These are phyloP conservation scores for Charina bottae DNA, from an alignment of 2,113 vertebrate species.

Conservation along the genomic window DNA sequence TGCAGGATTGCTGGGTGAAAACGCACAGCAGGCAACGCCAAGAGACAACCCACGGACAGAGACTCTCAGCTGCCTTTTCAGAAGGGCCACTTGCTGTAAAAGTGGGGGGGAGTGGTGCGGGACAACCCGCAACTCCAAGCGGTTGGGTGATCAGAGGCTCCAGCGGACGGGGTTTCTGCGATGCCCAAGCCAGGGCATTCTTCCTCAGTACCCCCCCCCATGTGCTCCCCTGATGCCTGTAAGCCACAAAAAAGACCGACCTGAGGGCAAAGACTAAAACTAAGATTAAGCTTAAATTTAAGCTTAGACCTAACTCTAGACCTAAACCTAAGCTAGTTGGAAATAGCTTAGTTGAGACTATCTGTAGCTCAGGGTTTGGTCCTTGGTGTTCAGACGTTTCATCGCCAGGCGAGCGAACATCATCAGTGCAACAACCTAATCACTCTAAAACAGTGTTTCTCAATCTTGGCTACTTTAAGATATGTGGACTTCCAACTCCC, in stretches of 20 bases:
- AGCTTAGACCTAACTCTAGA: neutral
- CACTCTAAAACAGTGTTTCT: too few species aligned
- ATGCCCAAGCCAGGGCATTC: neutral
- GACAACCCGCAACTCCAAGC: neutral
- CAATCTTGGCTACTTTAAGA: too few species aligned
- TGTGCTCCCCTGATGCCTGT: neutral
- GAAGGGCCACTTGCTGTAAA: neutral
- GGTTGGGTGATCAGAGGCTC: neutral
- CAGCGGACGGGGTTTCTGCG: neutral
- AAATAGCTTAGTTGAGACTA: too few species aligned
- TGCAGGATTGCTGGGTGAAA: neutral
- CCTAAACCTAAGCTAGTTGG: too few species aligned
- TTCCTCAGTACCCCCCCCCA: neutral
- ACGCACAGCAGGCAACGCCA: too few species aligned
- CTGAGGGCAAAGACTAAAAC: neutral
- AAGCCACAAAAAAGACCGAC: neutral
- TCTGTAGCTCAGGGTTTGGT: neutral
- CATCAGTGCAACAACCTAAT: neutral
- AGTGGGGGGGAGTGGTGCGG: accelerated
- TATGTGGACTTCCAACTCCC: too few species aligned
- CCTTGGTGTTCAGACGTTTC: neutral
- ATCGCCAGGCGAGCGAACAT: neutral
- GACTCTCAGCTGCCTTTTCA: neutral
- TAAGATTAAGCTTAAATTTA: neutral
- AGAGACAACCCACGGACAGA: neutral